Conservation (phyloP, 2,797 vertebrate species). For the Passerculus sandwichensis region DNA sequence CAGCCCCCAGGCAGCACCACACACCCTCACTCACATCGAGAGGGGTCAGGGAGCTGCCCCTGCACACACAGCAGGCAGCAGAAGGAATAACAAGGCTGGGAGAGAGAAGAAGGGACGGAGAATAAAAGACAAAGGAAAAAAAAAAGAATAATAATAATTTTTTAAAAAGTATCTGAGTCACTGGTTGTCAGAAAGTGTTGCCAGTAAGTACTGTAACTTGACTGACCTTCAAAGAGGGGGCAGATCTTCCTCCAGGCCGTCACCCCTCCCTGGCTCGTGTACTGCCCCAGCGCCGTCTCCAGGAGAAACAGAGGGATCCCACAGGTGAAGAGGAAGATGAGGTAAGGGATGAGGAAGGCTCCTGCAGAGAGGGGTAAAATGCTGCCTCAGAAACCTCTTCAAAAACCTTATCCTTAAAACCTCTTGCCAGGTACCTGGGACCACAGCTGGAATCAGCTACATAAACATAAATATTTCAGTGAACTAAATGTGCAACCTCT, state of each 20-base stretch:
- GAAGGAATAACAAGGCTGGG: neutral
- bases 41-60: neutral
- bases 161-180: neutral
- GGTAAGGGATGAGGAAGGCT: constrained; percentile 93
- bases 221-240: constrained; percentile 91
- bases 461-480: neutral
- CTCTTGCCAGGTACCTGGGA: neutral
- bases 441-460: neutral
- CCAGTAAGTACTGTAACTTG: neutral
- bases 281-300: constrained; percentile 93
- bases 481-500: neutral
- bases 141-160: neutral
- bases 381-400: neutral
- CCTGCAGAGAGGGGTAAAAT: constrained; percentile 71
- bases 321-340: constrained; percentile 89
- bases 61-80: neutral
- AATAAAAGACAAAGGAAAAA: neutral
- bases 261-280: constrained; percentile 90
- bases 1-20: neutral
- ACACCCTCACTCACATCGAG: neutral
- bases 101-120: neutral
- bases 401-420: neutral
- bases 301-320: constrained; percentile 93
- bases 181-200: neutral
- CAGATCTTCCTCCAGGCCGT: constrained; percentile 96